Conservation (phyloP, 2,113 vertebrate species). For the cattle (Bos taurus) region DNA sequence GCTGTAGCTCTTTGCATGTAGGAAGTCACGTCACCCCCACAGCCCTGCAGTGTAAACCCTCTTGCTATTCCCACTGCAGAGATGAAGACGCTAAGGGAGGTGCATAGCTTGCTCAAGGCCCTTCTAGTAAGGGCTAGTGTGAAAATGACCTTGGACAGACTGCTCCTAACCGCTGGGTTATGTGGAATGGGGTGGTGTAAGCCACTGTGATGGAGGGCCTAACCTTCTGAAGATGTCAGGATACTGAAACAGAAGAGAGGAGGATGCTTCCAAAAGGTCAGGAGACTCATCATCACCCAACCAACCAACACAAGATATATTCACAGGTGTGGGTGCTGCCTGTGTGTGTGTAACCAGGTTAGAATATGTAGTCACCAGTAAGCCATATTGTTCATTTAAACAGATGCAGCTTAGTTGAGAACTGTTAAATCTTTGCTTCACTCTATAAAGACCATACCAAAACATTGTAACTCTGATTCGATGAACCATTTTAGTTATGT, state of each 20-base stretch:
- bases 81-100: not conserved
- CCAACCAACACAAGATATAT: not conserved
- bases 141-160: not conserved
- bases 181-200: not conserved
- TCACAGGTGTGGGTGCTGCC: not conserved
- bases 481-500: not conserved
- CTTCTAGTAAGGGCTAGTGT: not conserved
- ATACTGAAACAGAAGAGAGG: not conserved
- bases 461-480: not conserved
- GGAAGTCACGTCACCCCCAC: not conserved
- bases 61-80: not conserved
- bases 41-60: rapidly evolving
- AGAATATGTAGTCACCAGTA: not conserved
- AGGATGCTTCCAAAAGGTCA: not conserved
- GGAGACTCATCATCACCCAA: not conserved
- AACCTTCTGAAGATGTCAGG: not conserved
- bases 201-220: too few relatives aligned
- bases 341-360: not conserved
- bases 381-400: not conserved
- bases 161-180: not conserved
- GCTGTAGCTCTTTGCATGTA: rapidly evolving
- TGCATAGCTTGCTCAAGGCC: not conserved
- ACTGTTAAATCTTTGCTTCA: not conserved
- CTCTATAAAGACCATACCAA: not conserved
- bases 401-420: not conserved